Evolutionary conservation across 1,140 invertebrate genomes (phyloP).

Genomic region (Bombus pyrosoma): DNA sequence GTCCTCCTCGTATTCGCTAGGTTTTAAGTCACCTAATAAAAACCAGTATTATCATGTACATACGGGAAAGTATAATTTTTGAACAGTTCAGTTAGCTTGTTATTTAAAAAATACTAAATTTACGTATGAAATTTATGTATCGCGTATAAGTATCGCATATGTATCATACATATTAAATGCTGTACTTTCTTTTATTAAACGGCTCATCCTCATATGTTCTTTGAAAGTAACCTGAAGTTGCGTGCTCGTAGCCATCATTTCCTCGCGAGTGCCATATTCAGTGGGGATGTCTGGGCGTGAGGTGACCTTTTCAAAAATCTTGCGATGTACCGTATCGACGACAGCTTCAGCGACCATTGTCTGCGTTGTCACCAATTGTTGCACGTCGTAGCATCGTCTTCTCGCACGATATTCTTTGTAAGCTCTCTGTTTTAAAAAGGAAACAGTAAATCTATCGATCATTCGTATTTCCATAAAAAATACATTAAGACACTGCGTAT

Average conservation of each 20-base stretch:
- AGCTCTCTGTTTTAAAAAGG: constrained; percentile 43
- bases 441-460: too few species aligned
- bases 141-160: too few species aligned
- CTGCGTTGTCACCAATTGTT: constrained; percentile 37
- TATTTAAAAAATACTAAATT: background rate
- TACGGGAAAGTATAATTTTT: too few species aligned
- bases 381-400: constrained; percentile 11
- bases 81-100: background rate
- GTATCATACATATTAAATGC: too few species aligned
- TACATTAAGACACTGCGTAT: too few species aligned
- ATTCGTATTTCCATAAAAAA: too few species aligned
- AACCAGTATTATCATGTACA: too few species aligned
- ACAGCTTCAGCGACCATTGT: constrained; percentile 59
- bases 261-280: constrained; percentile 58
- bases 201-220: constrained; percentile 50
- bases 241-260: constrained; percentile 42
- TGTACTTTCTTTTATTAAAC: constrained; percentile 34
- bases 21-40: background rate
- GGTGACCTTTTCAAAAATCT: constrained; percentile 61
- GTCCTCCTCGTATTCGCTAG: background rate
- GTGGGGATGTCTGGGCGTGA: constrained; percentile 53
- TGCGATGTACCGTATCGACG: constrained; percentile 61
- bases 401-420: constrained; percentile 63
- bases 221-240: constrained; percentile 62
- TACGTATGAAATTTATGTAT: background rate